These are phyloP conservation scores for Dendrolimus kikuchii DNA, from an alignment of 1,140 invertebrate genomes.

Conservation along the genomic window DNA sequence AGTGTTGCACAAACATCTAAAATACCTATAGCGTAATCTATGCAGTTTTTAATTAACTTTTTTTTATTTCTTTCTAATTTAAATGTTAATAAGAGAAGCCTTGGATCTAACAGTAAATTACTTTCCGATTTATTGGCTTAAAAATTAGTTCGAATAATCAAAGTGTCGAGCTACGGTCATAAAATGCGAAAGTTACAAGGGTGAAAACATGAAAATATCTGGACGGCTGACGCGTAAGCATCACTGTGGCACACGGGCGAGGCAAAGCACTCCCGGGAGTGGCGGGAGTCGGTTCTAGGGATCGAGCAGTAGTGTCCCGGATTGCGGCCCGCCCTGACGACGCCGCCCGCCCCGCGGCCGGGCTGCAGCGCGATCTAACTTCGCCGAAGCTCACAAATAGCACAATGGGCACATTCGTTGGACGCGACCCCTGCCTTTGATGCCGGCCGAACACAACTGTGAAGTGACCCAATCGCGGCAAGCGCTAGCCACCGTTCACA, in stretches of 20 bases:
- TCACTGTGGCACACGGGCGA: slow-evolving; percentile 12
- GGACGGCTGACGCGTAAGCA: slow-evolving; percentile 25
- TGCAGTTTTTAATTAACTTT: too few species aligned
- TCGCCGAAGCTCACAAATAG: slow-evolving; percentile 27
- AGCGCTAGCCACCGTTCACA: slow-evolving; percentile 7
- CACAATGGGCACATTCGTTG: slow-evolving; percentile 21
- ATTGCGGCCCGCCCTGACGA: slow-evolving; percentile 23
- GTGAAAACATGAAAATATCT: slow-evolving; percentile 24
- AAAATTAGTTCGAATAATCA: not conserved
- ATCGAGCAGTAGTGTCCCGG: slow-evolving; percentile 38
- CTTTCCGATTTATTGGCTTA: too few species aligned
- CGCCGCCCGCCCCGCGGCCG: slow-evolving; percentile 1
- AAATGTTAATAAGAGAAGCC: too few species aligned
- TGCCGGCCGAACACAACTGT: slow-evolving; percentile 29
- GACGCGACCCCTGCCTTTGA: slow-evolving; percentile 25
- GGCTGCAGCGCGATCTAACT: slow-evolving; percentile 29
- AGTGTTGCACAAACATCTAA: too few species aligned
- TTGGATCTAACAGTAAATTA: too few species aligned
- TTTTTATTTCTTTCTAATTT: not conserved
- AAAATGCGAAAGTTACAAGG: slow-evolving; percentile 26
- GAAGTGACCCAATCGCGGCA: slow-evolving; percentile 27
- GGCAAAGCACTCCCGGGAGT: slow-evolving; percentile 18
- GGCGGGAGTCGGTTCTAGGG: slow-evolving; percentile 8
- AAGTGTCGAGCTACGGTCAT: slow-evolving; percentile 6
- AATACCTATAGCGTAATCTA: too few species aligned